Conservation (phyloP, 2,797 vertebrate species). For the Acanthurus leucopareius region DNA sequence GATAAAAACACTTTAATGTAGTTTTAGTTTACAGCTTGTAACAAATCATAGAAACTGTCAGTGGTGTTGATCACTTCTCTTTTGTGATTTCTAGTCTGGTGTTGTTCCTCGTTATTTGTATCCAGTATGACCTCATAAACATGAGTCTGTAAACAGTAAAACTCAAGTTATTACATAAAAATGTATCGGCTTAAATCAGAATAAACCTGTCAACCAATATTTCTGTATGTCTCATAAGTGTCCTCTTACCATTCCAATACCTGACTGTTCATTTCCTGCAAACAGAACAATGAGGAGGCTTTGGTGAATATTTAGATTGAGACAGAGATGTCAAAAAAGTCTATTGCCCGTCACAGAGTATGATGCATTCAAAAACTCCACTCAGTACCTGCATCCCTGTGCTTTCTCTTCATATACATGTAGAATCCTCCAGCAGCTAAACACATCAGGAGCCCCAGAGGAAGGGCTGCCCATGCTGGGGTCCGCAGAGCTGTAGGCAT, state of each 20-base stretch:
- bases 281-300: background rate
- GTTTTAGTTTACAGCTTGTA: constrained; percentile 69
- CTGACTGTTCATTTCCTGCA: constrained; percentile 48
- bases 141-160: constrained; percentile 53
- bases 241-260: constrained; percentile 65
- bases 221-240: background rate
- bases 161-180: background rate
- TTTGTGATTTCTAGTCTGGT: background rate
- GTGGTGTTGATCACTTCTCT: constrained; percentile 16
- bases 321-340: no score
- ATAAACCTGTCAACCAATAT: background rate
- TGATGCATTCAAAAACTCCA: background rate
- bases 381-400: constrained; percentile 46
- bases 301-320: background rate
- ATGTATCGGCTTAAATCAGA: background rate
- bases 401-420: constrained; percentile 55
- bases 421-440: constrained; percentile 46
- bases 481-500: constrained; percentile 47
- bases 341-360: no score
- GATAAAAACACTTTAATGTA: background rate
- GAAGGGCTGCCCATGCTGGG: constrained; percentile 47
- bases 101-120: constrained; percentile 23
- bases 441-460: constrained; percentile 52
- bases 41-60: constrained; percentile 66
- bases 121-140: constrained; percentile 62